A percentile compares a stretch with the other conserved stretches of the same genome.
Conservation (phyloP, 2,797 vertebrate species). For the Trichosurus vulpecula region DNA sequence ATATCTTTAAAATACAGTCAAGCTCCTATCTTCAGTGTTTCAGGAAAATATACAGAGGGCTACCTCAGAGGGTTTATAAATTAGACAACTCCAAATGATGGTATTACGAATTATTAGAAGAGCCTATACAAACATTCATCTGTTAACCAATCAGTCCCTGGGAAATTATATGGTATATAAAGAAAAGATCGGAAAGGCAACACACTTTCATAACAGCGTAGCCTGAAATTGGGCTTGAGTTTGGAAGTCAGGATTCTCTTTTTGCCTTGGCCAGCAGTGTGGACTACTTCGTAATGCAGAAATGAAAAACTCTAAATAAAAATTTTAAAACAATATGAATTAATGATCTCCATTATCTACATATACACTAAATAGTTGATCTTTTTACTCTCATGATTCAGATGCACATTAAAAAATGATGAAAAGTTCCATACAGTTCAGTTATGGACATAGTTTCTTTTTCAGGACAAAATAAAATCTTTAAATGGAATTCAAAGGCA, state of each 20-base stretch:
- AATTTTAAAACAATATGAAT: constrained; percentile 39
- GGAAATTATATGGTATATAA: neutral
- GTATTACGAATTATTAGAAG: constrained; percentile 22
- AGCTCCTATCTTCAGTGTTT: neutral
- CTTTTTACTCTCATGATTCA: constrained; percentile 42
- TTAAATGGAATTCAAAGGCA: neutral
- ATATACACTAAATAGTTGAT: neutral
- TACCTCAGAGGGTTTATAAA: constrained; percentile 28
- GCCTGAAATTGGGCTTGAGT: neutral
- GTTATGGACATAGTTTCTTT: constrained; percentile 11
- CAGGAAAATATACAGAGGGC: neutral
- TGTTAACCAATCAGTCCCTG: constrained; percentile 34
- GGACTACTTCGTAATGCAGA: neutral
- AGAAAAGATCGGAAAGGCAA: neutral
- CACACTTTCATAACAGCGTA: neutral
- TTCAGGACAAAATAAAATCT: constrained; percentile 20
- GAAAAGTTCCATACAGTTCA: constrained; percentile 12
- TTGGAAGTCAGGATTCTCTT: neutral
- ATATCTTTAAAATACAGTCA: constrained; percentile 29
- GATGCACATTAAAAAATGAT: constrained; percentile 47
- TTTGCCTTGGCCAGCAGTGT: neutral
- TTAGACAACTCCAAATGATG: neutral
- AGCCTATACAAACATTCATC: constrained; percentile 13
- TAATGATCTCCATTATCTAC: constrained; percentile 6
- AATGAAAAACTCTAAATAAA: constrained; percentile 12